These are phyloP conservation scores for Lineus longissimus DNA, from an alignment of 1,140 invertebrate species.

Conservation along the genomic window DNA sequence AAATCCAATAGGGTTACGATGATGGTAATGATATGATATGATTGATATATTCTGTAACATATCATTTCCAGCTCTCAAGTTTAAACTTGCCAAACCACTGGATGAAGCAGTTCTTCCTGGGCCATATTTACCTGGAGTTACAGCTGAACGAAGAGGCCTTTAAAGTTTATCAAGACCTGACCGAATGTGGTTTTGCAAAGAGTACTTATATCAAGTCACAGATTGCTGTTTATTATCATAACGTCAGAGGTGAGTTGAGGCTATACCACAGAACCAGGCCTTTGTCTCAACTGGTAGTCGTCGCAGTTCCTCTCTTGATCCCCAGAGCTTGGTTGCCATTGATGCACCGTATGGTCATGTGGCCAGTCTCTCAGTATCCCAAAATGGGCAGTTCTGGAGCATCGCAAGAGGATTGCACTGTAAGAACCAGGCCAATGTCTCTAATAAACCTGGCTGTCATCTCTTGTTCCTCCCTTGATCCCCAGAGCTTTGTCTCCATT, in stretches of 20 bases:
- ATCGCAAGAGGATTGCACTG: no score
- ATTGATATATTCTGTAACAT: constrained; percentile 13
- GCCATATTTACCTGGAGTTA: constrained; percentile 84
- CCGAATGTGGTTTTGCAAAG: constrained; percentile 75
- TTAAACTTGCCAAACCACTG: constrained; percentile 81
- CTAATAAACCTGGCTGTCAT: no score
- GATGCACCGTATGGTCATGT: no score
- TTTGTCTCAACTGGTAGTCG: no score
- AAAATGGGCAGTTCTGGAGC: no score
- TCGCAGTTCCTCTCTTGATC: no score
- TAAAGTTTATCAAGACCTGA: constrained; percentile 73
- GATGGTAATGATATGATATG: background rate
- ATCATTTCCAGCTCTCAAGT: constrained; percentile 59
- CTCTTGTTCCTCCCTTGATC: no score
- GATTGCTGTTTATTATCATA: constrained; percentile 87
- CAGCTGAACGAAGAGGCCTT: constrained; percentile 87
- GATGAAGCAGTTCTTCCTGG: constrained; percentile 91
- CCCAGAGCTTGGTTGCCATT: no score
- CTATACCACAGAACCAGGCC: background rate
- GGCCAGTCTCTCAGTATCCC: no score
- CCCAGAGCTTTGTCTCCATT: no score
- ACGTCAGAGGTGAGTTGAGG: constrained; percentile 71
- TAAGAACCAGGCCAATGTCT: no score
- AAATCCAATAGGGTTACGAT: no score
- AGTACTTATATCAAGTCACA: constrained; percentile 88